Conservation (phyloP, 2,113 vertebrate species). For the Lampris megalopsis region DNA sequence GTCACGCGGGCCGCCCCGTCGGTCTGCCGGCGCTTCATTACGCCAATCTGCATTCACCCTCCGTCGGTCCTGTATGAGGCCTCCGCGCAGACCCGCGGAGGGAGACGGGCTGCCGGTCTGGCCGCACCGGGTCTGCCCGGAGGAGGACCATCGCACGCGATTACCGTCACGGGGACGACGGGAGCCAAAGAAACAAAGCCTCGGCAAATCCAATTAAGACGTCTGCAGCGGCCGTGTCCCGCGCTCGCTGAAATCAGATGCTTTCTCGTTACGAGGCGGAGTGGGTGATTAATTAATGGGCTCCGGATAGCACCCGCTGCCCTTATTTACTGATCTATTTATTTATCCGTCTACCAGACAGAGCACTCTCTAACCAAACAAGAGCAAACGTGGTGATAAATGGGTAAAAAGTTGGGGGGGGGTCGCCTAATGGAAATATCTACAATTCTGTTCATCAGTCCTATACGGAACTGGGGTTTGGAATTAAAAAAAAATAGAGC, state of each 20-base stretch:
- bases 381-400: too few relatives aligned
- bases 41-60: conserved; percentile 22
- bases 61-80: not conserved
- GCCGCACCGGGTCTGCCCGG: not conserved
- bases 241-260: conserved; percentile 3
- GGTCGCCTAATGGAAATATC: too few relatives aligned
- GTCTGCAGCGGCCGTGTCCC: conserved; percentile 11
- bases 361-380: not conserved
- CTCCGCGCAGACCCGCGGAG: not conserved
- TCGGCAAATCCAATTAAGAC: conserved; percentile 33
- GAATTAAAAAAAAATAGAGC: too few relatives aligned
- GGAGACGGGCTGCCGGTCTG: not conserved
- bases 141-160: conserved; percentile 18
- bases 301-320: not conserved
- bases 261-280: conserved; percentile 7
- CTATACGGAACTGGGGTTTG: too few relatives aligned
- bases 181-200: conserved; percentile 1
- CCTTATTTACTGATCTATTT: not conserved
- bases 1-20: not conserved
- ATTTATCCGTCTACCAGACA: too few relatives aligned
- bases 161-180: conserved; percentile 11
- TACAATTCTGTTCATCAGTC: too few relatives aligned
- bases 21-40: not conserved
- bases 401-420: too few relatives aligned
- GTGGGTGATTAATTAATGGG: not conserved